Percentiles rank a stretch among this genome's conserved stretches.
Evolutionary conservation across 2,797 vertebrate species (phyloP).

Genomic region (Cossypha niveicapilla): DNA sequence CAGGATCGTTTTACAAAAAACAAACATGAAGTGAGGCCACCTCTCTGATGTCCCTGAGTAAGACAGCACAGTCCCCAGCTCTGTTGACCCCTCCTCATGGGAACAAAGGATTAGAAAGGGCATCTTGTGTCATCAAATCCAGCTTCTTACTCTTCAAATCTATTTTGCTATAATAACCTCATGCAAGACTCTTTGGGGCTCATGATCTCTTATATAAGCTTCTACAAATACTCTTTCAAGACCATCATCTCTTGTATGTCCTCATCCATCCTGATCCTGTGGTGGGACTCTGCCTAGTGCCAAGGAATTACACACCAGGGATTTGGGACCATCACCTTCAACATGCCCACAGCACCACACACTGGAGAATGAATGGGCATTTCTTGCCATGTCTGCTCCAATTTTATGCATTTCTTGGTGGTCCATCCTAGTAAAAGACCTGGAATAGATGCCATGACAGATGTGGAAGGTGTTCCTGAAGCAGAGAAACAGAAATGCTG

Average conservation of each 20-base stretch:
- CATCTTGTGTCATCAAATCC: constrained; percentile 37
- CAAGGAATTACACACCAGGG: not conserved
- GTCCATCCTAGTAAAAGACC: not conserved
- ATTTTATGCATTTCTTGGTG: not conserved
- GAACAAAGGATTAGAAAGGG: constrained; percentile 45
- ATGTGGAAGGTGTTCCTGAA: not conserved
- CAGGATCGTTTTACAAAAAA: not conserved
- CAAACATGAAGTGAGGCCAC: constrained; percentile 19
- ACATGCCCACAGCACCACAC: not conserved
- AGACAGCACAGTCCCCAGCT: not conserved
- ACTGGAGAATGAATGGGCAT: not conserved
- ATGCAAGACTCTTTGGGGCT: not conserved
- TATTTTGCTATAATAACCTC: constrained; percentile 28
- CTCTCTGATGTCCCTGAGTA: not conserved
- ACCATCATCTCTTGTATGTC: not conserved
- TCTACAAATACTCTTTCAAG: not conserved
- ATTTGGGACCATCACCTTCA: not conserved
- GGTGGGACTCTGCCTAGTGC: not conserved
- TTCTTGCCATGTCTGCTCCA: not conserved
- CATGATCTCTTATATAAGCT: not conserved
- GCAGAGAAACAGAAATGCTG: not conserved
- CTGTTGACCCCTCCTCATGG: not conserved
- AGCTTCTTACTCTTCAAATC: constrained; percentile 40
- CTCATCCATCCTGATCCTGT: not conserved
- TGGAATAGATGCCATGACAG: not conserved